Conservation (phyloP, 2,113 vertebrate genomes). For the Tursiops truncatus region DNA sequence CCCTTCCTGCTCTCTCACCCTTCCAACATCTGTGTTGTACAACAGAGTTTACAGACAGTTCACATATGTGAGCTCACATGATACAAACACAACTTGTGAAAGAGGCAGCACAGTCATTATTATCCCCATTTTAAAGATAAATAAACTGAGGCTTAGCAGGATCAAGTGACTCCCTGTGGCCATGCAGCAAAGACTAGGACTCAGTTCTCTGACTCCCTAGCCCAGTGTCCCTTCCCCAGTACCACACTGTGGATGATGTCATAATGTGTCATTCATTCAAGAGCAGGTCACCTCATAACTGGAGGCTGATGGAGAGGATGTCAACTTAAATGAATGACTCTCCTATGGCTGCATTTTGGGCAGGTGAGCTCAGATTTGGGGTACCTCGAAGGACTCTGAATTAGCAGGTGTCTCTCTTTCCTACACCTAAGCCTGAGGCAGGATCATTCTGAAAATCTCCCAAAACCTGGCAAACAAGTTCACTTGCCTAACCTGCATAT, state of each 20-base stretch:
- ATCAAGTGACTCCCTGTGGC: background rate
- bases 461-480: background rate
- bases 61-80: background rate
- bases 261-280: background rate
- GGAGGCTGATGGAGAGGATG: background rate
- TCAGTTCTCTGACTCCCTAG: background rate
- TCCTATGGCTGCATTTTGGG: background rate
- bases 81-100: background rate
- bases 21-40: background rate
- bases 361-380: background rate
- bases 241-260: background rate
- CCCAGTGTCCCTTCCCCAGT: background rate
- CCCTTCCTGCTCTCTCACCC: background rate
- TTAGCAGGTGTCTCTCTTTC: background rate
- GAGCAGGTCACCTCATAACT: background rate
- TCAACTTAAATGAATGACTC: background rate
- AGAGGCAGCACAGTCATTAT: background rate
- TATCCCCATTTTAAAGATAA: background rate
- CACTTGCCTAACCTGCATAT: background rate
- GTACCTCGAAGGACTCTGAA: background rate
- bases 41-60: background rate
- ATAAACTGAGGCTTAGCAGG: background rate
- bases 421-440: background rate
- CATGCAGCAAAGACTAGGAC: background rate
- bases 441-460: background rate